phyloP scores from a whole-genome alignment of 2,888 invertebrate genomes.

The Ectemnius lituratus region DNA sequence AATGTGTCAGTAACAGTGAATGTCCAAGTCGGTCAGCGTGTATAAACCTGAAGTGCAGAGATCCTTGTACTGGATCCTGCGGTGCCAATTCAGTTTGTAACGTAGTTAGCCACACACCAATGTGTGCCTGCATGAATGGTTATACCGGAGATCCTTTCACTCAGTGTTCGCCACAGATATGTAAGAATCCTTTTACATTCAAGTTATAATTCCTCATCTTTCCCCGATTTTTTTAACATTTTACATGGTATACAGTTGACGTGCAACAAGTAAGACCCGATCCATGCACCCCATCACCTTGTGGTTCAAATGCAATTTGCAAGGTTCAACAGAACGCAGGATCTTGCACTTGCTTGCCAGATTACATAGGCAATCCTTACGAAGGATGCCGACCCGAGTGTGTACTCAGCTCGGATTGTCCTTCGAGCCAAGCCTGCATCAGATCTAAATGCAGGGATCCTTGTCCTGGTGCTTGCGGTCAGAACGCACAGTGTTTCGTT shows the following conservation, averaged over 20 bases:
- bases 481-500: conserved; percentile 78
- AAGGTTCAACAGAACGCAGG: conserved; percentile 86
- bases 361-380: conserved; percentile 85
- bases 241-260: conserved; percentile 36
- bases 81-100: conserved; percentile 82
- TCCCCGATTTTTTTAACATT: conserved; percentile 9
- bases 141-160: conserved; percentile 85
- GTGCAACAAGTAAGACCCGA: conserved; percentile 35
- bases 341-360: conserved; percentile 86
- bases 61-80: conserved; percentile 84
- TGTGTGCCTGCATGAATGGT: conserved; percentile 80
- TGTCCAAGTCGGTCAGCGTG: conserved; percentile 82
- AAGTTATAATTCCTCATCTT: not conserved
- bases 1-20: conserved; percentile 86
- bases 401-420: conserved; percentile 87
- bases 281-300: conserved; percentile 86
- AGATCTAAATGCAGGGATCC: conserved; percentile 89
- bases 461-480: conserved; percentile 85
- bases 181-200: conserved; percentile 69
- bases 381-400: conserved; percentile 90
- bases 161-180: conserved; percentile 78
- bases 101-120: conserved; percentile 84
- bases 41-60: conserved; percentile 82
- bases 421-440: conserved; percentile 86
- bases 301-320: conserved; percentile 88